These are phyloP conservation scores for Microtus oregoni DNA, from an alignment of 2,113 vertebrate genomes.

Conservation along the genomic window DNA sequence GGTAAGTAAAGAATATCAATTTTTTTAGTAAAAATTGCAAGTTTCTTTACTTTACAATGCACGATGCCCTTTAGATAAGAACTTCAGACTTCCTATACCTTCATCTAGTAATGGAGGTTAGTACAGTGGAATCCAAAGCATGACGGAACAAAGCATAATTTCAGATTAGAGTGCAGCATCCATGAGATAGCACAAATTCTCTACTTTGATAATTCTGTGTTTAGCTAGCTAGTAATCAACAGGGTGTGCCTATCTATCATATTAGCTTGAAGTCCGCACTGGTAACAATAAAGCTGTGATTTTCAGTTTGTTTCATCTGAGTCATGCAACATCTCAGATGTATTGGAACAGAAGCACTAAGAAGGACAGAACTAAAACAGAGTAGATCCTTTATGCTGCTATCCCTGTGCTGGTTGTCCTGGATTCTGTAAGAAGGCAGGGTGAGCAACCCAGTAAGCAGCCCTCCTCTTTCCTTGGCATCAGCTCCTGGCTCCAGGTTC, in stretches of 20 bases:
- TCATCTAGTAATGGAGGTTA: neutral
- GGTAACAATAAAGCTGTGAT: neutral
- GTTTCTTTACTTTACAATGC: neutral
- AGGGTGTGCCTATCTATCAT: neutral
- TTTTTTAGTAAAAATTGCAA: constrained; percentile 16
- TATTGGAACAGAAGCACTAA: neutral
- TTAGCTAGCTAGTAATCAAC: neutral
- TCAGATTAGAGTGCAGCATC: neutral
- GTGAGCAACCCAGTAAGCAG: neutral
- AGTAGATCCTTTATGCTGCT: neutral
- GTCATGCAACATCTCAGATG: neutral
- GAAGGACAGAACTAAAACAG: neutral
- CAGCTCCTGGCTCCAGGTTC: neutral
- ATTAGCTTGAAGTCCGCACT: neutral
- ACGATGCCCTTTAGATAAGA: neutral
- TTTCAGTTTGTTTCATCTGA: neutral
- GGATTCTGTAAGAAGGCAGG: neutral
- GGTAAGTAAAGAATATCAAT: neutral
- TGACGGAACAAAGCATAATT: neutral
- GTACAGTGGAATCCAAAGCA: neutral
- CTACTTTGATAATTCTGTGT: neutral
- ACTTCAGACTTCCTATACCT: neutral
- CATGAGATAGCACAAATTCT: neutral
- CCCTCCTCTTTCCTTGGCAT: neutral
- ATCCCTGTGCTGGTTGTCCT: neutral